Percentiles rank a stretch among this genome's conserved stretches.
Evolutionary conservation across 2,888 invertebrate species (phyloP).

Genomic region (Lordiphosa fenestrarum): DNA sequence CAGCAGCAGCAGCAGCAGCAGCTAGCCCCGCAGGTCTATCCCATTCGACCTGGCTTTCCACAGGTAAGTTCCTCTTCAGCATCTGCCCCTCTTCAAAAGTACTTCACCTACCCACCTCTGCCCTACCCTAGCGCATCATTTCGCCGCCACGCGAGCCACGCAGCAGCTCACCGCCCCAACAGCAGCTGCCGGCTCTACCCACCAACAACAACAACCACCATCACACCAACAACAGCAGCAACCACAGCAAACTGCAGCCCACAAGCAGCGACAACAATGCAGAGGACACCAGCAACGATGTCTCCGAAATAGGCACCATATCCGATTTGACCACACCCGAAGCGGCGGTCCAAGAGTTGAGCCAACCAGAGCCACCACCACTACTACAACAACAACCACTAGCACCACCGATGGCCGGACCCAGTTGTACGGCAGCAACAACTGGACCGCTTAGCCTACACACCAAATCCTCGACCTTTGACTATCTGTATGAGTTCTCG

Average conservation of each 20-base stretch:
- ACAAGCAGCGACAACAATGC: conserved; percentile 76
- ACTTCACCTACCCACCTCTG: no score
- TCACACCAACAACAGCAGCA: conserved; percentile 40
- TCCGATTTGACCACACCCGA: conserved; percentile 80
- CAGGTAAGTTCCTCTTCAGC: conserved; percentile 80
- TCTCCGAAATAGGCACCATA: conserved; percentile 80
- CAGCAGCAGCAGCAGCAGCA: conserved; percentile 31
- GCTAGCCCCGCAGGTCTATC: conserved; percentile 80
- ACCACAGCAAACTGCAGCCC: conserved; percentile 42
- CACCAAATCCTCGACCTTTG: conserved; percentile 85
- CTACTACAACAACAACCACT: conserved; percentile 16
- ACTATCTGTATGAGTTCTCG: conserved; percentile 94
- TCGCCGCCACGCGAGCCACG: conserved; percentile 76
- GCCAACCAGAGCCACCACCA: conserved; percentile 32
- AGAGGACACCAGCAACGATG: conserved; percentile 81
- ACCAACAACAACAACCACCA: conserved; percentile 43
- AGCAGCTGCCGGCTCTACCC: conserved; percentile 43
- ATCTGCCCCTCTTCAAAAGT: not conserved
- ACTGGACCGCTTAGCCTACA: conserved; percentile 61
- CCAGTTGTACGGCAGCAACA: not conserved
- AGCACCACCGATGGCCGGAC: conserved; percentile 3
- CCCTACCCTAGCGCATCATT: conserved; percentile 74
- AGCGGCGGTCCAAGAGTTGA: conserved; percentile 39
- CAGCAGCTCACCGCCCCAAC: conserved; percentile 70
- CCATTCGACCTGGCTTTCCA: conserved; percentile 93